phyloP scores from a whole-genome alignment of 2,888 invertebrate species.

The Eristalis pertinax region DNA sequence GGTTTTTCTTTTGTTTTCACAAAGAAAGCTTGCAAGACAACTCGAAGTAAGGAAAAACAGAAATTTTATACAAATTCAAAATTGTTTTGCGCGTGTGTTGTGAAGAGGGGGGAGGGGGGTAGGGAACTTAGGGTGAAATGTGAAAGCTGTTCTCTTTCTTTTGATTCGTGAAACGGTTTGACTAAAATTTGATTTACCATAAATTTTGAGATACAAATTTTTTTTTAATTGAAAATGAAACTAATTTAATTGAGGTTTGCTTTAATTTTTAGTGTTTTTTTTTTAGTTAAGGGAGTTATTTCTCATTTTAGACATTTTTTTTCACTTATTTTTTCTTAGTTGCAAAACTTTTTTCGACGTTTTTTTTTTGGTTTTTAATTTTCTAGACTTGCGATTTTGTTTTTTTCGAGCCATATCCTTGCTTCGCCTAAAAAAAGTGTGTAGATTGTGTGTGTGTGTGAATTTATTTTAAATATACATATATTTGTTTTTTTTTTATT shows the following conservation, averaged over 20 bases:
- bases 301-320: not conserved
- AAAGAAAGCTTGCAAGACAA: conserved; percentile 50
- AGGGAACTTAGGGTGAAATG: not conserved
- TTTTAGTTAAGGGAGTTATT: conserved; percentile 40
- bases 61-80: conserved; percentile 18
- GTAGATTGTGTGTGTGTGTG: conserved; percentile 6
- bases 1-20: not conserved
- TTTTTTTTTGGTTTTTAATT: conserved; percentile 7
- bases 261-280: conserved; percentile 1
- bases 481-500: not conserved
- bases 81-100: not conserved
- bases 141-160: not conserved
- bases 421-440: conserved; percentile 61
- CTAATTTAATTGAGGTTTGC: not conserved
- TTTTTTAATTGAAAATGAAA: not conserved
- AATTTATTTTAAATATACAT: conserved; percentile 9
- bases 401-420: conserved; percentile 21
- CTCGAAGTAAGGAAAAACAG: conserved; percentile 18
- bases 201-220: not conserved
- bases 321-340: conserved; percentile 32
- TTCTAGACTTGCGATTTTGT: not conserved
- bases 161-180: conserved; percentile 1
- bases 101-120: not conserved
- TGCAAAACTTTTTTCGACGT: conserved; percentile 35
- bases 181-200: conserved; percentile 39